Evolutionary conservation across 2,888 invertebrate species (phyloP).

Genomic region (Tetrapedia diversipes): DNA sequence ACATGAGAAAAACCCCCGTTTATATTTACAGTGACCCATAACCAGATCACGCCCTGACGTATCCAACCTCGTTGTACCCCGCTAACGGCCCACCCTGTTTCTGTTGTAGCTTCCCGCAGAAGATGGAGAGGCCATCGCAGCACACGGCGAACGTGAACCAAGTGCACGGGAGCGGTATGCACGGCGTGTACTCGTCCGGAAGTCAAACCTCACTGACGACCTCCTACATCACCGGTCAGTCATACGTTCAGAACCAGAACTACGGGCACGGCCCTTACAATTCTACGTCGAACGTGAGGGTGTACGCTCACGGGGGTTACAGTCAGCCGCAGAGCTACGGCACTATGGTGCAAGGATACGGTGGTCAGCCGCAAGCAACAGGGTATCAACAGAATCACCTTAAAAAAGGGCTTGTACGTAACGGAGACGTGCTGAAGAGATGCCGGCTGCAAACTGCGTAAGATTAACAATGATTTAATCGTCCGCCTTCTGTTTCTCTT

Average conservation of each 20-base stretch:
- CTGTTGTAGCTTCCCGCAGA: slow-evolving; percentile 79
- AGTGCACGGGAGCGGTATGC: slow-evolving; percentile 74
- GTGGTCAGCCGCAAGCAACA: slow-evolving; percentile 76
- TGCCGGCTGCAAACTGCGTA: slow-evolving; percentile 88
- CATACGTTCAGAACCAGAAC: slow-evolving; percentile 81
- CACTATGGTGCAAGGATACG: slow-evolving; percentile 80
- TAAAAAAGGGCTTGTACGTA: slow-evolving; percentile 87
- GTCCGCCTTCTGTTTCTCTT: background rate
- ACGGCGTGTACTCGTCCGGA: slow-evolving; percentile 78
- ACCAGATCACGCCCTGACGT: background rate
- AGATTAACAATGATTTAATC: slow-evolving; percentile 79
- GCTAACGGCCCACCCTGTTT: background rate
- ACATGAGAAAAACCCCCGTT: too few relatives aligned
- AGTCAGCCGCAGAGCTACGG: slow-evolving; percentile 80
- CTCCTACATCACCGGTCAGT: slow-evolving; percentile 81
- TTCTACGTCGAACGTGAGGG: slow-evolving; percentile 74
- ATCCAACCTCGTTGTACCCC: background rate
- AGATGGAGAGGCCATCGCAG: slow-evolving; percentile 80
- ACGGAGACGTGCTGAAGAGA: slow-evolving; percentile 87
- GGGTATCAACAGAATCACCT: slow-evolving; percentile 84
- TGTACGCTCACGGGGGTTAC: slow-evolving; percentile 76
- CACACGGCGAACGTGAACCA: slow-evolving; percentile 76
- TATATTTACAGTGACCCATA: too few relatives aligned
- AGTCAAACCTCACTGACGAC: slow-evolving; percentile 79
- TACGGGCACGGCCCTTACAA: slow-evolving; percentile 76